These are phyloP conservation scores for Euleptes europaea DNA, from an alignment of 2,113 vertebrate species.

Conservation along the genomic window DNA sequence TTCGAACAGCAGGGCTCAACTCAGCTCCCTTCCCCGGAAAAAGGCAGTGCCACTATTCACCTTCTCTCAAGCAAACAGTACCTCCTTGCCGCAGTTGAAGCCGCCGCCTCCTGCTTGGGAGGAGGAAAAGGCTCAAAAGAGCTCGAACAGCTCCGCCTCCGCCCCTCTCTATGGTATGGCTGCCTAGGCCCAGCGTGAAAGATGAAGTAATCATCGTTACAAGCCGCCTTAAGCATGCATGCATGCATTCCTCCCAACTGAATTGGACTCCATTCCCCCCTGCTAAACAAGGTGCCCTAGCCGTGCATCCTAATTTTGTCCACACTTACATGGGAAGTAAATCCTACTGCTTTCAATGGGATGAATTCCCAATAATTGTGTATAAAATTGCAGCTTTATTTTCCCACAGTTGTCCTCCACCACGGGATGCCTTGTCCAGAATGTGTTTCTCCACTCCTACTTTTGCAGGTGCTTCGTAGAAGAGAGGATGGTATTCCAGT, in stretches of 20 bases:
- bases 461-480: too few species aligned
- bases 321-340: not conserved
- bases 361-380: too few species aligned
- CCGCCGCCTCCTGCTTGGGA: not conserved
- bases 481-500: too few species aligned
- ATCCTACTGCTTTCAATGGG: not conserved
- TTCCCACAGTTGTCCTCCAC: too few species aligned
- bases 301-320: not conserved
- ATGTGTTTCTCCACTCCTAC: too few species aligned
- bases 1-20: too few species aligned
- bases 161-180: not conserved
- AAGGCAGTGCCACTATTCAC: conserved; percentile 1
- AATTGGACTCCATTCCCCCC: not conserved
- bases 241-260: not conserved
- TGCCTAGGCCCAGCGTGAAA: conserved; percentile 3
- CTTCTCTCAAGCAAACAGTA: not conserved
- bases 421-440: too few species aligned
- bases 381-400: too few species aligned
- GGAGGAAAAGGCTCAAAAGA: not conserved
- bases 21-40: not conserved
- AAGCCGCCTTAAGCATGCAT: not conserved
- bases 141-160: not conserved
- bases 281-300: not conserved
- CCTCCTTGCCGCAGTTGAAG: not conserved
- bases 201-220: not conserved